A percentile compares a stretch with the other conserved stretches of the same genome.
Evolutionary conservation across 1,140 invertebrate genomes (phyloP).

Genomic region (Diuraphis noxia): DNA sequence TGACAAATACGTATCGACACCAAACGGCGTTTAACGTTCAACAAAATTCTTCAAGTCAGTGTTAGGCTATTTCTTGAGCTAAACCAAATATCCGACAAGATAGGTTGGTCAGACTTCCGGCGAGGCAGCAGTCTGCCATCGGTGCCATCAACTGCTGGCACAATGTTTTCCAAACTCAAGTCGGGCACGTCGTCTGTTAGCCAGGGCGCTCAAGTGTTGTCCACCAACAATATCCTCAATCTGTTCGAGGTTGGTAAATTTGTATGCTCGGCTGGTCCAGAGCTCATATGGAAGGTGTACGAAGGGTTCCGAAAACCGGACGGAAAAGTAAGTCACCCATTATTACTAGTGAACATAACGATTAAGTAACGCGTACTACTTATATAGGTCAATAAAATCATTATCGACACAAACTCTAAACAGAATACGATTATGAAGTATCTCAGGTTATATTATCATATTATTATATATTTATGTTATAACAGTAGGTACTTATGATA

Average conservation of each 20-base stretch:
- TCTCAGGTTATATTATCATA: neutral
- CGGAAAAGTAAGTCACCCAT: conserved; percentile 75
- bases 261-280: conserved; percentile 84
- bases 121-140: conserved; percentile 52
- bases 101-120: conserved; percentile 51
- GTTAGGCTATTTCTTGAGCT: neutral
- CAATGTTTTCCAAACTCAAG: conserved; percentile 53
- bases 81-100: conserved; percentile 10
- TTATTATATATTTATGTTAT: too few relatives aligned
- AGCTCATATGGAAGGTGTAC: conserved; percentile 89
- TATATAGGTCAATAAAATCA: neutral
- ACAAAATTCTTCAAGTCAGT: neutral
- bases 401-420: neutral
- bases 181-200: conserved; percentile 47
- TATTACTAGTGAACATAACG: neutral
- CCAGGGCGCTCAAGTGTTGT: conserved; percentile 65
- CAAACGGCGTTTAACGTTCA: neutral
- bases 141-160: conserved; percentile 29
- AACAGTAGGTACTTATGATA: too few relatives aligned
- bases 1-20: neutral
- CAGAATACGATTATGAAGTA: accelerated
- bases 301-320: conserved; percentile 87
- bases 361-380: neutral
- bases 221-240: conserved; percentile 84
- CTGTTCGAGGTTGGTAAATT: conserved; percentile 89